Evolutionary conservation across 2,113 vertebrate genomes (phyloP), one percentile per base, ranked within the genome.

Genomic region (Hystrix cristata): DNA sequence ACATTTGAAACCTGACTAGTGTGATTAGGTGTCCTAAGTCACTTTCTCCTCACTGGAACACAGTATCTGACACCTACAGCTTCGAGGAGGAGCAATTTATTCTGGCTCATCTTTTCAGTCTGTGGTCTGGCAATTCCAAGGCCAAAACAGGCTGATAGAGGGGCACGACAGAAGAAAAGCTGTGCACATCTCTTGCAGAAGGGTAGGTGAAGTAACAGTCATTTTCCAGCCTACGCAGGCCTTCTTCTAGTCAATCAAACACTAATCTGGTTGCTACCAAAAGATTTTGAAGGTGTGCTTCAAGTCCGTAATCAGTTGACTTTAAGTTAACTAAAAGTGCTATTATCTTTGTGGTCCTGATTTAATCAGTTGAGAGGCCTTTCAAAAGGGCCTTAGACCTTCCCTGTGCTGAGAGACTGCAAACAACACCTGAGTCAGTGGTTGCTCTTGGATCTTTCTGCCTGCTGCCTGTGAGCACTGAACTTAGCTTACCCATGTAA

Each of bases 301-400:
- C n/a, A 64, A 60, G 60, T 46, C 34, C 34, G 76, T 62, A 72
- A 67, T 93, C 38, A 85, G 25, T 69, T 88, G 46, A 82, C 25
- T 95, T 87, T 78, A 94, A 64, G 7, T 94, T 92, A 69, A 87
- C 87, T 64, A 84, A 93, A 94, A 93, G 9, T 34, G 12, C 55
- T 64, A 83, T 76, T 57, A 55, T 46, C 25, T 38, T 76, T 94
- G 51, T 87, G 62, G 43, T 60, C 51, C 2, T 87, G 43, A 57
- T 90, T 95, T 88, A 79, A 87, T 90, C 9, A 55, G 2, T 64
- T 89, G 9, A 9, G 38, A 91, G 59, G 4, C 7, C 34, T 78
- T 87, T 86, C 15, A 23, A 55, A 82, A 76, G 82, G 21, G 23
- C 4, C 3, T 51, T 62, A 82, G 74, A 21, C 0, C 9, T 83